Percentiles rank a stretch among this genome's conserved stretches.
phyloP scores from a whole-genome alignment of 2,113 vertebrate species.

The Dipodomys ordii region DNA sequence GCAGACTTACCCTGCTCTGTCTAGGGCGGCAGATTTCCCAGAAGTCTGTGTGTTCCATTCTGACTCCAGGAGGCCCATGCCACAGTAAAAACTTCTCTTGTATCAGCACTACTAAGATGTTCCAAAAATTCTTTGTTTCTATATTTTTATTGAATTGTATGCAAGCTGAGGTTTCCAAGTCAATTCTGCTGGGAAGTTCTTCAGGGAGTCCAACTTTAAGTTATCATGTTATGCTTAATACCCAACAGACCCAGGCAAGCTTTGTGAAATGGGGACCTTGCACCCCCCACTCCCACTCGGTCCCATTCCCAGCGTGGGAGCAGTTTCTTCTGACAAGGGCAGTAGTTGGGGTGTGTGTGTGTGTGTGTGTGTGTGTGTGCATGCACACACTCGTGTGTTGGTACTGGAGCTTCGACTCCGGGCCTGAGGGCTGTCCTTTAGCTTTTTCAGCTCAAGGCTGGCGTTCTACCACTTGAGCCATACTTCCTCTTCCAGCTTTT shows the following conservation, averaged over 20 bases:
- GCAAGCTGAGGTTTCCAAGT: neutral
- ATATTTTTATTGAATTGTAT: neutral
- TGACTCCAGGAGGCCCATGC: neutral
- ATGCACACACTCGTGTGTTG: too few relatives aligned
- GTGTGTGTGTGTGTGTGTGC: too few relatives aligned
- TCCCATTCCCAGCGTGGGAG: neutral
- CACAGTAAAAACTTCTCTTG: neutral
- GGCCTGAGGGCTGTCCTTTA: too few relatives aligned
- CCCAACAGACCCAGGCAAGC: neutral
- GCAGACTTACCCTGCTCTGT: neutral
- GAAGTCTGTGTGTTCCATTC: neutral
- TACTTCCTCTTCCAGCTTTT: too few relatives aligned
- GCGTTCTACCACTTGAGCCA: too few relatives aligned
- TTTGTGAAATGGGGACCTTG: neutral
- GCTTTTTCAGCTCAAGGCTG: too few relatives aligned
- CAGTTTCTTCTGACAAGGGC: neutral
- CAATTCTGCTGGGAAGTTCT: conserved; percentile 32
- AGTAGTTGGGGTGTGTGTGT: too few relatives aligned
- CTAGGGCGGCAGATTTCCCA: neutral
- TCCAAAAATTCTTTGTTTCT: neutral
- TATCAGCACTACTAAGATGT: neutral
- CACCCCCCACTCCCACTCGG: too few relatives aligned
- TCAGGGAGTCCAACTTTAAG: neutral
- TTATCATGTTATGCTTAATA: neutral
- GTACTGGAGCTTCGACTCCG: too few relatives aligned